phyloP scores from a whole-genome alignment of 1,140 invertebrate genomes.

The Pseudoatta argentina region DNA sequence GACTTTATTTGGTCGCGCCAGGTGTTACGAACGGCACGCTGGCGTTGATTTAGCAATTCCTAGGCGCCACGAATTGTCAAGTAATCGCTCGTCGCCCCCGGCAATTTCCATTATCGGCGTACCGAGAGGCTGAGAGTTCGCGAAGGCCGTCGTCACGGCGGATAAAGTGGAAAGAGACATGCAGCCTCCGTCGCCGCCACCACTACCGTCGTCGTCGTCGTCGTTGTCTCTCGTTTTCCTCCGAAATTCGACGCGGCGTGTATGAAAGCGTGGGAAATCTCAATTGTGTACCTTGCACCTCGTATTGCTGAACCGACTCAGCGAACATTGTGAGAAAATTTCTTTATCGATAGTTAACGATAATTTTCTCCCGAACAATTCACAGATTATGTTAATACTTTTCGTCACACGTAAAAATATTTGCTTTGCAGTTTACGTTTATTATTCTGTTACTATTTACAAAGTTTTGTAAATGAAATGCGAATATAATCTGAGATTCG shows the following conservation, averaged over 20 bases:
- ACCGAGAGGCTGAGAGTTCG: slow-evolving; percentile 24
- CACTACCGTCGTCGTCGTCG: not conserved
- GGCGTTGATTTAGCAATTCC: slow-evolving; percentile 68
- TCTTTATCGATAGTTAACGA: not conserved
- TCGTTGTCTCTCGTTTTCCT: slow-evolving; percentile 10
- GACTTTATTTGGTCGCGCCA: slow-evolving; percentile 57
- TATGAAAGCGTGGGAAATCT: slow-evolving; percentile 36
- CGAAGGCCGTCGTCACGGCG: slow-evolving; percentile 44
- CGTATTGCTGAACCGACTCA: not conserved
- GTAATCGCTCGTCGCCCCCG: slow-evolving; percentile 2
- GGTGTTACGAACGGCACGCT: slow-evolving; percentile 50
- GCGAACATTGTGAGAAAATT: not conserved
- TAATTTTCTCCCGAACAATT: not conserved
- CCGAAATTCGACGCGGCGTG: slow-evolving; percentile 27
- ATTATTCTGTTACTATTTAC: not conserved
- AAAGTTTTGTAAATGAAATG: not conserved
- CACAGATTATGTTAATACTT: not conserved
- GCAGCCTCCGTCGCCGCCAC: not conserved
- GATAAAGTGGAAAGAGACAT: slow-evolving; percentile 54
- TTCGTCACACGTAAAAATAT: not conserved
- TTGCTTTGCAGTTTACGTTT: not conserved
- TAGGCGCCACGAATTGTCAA: slow-evolving; percentile 61
- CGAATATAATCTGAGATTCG: not conserved
- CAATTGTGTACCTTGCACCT: not conserved
- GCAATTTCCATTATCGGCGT: slow-evolving; percentile 63